A percentile compares a stretch with the other conserved stretches of the same genome.
Evolutionary conservation across 2,888 invertebrate species (phyloP).

Genomic region (Exephanes ischioxanthus): DNA sequence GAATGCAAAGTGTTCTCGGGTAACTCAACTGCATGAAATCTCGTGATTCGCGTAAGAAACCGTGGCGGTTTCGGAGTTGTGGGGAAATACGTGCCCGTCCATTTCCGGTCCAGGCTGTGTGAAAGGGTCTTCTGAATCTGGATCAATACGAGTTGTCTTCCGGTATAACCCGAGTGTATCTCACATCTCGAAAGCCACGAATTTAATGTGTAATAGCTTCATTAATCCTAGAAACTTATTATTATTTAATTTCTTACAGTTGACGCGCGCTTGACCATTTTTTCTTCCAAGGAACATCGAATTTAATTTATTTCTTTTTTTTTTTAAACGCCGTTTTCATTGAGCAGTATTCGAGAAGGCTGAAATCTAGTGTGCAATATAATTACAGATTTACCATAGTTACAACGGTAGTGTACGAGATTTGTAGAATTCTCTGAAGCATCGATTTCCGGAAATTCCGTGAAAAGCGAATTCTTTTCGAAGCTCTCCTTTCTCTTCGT

Average conservation of each 20-base stretch:
- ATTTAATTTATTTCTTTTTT: not conserved
- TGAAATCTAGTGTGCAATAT: not conserved
- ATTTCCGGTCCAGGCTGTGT: slow-evolving; percentile 8
- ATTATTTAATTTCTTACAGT: not conserved
- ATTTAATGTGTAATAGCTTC: not conserved
- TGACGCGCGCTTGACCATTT: not conserved
- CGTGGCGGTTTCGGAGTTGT: not conserved
- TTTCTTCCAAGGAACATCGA: not conserved
- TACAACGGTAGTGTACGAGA: not conserved
- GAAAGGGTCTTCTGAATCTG: not conserved
- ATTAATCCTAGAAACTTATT: not conserved
- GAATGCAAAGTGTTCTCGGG: slow-evolving; percentile 44
- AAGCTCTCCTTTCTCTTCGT: slow-evolving; percentile 26
- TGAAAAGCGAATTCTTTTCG: slow-evolving; percentile 21
- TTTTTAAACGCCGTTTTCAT: not conserved
- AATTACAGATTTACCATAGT: slow-evolving; percentile 20
- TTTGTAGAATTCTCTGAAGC: not conserved
- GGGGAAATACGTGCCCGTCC: not conserved
- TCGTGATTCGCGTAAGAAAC: slow-evolving; percentile 10
- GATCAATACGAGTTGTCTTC: not conserved
- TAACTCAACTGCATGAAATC: slow-evolving; percentile 21
- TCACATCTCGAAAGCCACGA: not conserved
- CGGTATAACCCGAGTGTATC: not conserved
- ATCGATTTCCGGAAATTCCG: slow-evolving; percentile 1
- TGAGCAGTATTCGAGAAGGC: not conserved